Evolutionary conservation across 92 coral and sea anemone species (phyloP).

Genomic region (Bergia sp.): DNA sequence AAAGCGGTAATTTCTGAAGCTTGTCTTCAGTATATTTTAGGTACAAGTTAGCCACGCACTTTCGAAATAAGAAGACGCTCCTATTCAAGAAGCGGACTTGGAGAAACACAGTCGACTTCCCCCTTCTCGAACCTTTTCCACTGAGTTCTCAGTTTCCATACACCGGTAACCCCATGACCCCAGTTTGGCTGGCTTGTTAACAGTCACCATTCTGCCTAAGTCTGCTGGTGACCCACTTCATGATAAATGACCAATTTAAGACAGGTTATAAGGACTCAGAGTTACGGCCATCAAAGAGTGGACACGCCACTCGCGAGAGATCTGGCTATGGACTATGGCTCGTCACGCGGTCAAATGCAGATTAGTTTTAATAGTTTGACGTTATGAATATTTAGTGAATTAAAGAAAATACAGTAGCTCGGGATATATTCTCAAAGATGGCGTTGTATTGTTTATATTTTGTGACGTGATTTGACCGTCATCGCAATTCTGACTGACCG

Average conservation of each 20-base stretch:
- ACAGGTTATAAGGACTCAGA: neutral
- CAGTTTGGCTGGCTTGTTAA: neutral
- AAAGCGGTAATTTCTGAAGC: neutral
- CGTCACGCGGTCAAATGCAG: slow-evolving; percentile 39
- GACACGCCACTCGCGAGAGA: neutral
- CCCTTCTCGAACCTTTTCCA: neutral
- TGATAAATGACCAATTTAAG: neutral
- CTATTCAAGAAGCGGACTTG: neutral
- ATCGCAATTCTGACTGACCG: neutral
- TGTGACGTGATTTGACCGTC: slow-evolving; percentile 29
- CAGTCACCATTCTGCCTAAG: slow-evolving; percentile 18
- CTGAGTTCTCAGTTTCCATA: slow-evolving; percentile 13
- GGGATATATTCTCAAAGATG: slow-evolving; percentile 25
- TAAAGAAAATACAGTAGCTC: slow-evolving; percentile 10
- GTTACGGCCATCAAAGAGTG: neutral
- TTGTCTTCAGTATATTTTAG: neutral
- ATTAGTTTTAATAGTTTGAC: slow-evolving; percentile 5
- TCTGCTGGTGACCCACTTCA: neutral
- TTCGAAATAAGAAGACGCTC: neutral
- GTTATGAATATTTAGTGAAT: slow-evolving; percentile 25
- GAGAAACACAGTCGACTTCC: neutral
- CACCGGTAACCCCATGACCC: slow-evolving; percentile 36
- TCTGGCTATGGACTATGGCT: too few species aligned
- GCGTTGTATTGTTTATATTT: slow-evolving; percentile 30
- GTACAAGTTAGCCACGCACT: neutral